These are phyloP conservation scores for Dendrolimus houi DNA, from an alignment of 2,888 invertebrate genomes.

Conservation along the genomic window DNA sequence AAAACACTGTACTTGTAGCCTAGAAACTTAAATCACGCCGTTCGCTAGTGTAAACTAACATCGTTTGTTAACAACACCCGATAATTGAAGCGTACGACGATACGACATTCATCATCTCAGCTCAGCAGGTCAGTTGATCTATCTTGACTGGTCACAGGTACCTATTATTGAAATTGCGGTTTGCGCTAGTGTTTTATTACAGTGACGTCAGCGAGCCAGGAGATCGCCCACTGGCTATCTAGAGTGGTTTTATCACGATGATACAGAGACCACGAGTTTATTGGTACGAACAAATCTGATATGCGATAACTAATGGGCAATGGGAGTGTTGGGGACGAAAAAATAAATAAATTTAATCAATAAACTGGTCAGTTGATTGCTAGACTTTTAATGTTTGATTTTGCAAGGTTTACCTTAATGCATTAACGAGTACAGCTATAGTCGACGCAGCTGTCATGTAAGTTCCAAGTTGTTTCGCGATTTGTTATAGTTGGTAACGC, in stretches of 20 bases:
- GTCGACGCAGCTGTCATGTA: too few species aligned
- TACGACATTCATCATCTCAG: background rate
- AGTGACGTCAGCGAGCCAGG: constrained; percentile 30
- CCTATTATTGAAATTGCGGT: constrained; percentile 12
- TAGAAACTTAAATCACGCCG: too few species aligned
- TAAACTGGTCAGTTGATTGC: constrained; percentile 1
- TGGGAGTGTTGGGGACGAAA: constrained; percentile 6
- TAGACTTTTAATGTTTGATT: too few species aligned
- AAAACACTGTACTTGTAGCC: too few species aligned
- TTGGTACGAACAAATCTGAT: constrained; percentile 30
- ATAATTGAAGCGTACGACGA: too few species aligned
- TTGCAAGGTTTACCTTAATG: too few species aligned
- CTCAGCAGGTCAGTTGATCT: background rate
- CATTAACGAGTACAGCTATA: too few species aligned
- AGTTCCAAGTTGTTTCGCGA: too few species aligned
- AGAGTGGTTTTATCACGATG: constrained; percentile 57
- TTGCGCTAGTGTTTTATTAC: constrained; percentile 24
- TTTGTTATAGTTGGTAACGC: too few species aligned
- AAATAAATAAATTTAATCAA: constrained; percentile 19
- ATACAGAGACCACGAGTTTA: constrained; percentile 35
- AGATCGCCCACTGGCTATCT: constrained; percentile 38
- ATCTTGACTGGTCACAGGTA: background rate
- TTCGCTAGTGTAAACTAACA: too few species aligned
- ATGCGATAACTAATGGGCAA: constrained; percentile 11
- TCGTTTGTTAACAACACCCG: too few species aligned